Base-by-base conservation (phyloP, 2,888 invertebrate genomes). In the Pheosia tremula region DNA sequence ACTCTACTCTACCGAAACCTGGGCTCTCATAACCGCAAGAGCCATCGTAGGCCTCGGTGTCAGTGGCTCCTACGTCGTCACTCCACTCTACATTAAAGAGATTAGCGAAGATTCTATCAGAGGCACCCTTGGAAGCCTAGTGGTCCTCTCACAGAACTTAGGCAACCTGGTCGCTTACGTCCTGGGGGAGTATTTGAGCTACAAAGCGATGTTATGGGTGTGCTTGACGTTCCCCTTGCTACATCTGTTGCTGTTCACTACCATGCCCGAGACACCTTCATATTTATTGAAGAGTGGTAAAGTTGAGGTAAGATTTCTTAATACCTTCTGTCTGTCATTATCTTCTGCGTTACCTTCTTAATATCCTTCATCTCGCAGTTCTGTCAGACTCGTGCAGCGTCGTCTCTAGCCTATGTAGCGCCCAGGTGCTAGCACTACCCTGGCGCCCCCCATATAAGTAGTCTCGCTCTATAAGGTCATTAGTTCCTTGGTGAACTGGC, bases 181-280 rank as follows among this genome's bases (percentile, higher is more conserved):
- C 0, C 74, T 93, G 69, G 93, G 92, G 0, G 93, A 92, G 57
- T 91, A 92, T 57, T 55, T 93, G 72, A 88, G 89, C 61, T 93
- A 93, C 63, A 81, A 85, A 24, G 84, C 86, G 4, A 86, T 85
- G 52, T 69, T 93, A 39, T 93, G 93, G 93, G 86, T 91, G 11
- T 89, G 90, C 56, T 67, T 93, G 59, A 81, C 87, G 3, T 86
- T 93, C 54, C 93, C 93, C 0, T 63, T 93, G 60, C 61, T 93
- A 10, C 93, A 93, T 76, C 54, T 93, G 60, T 58, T 92, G 47
- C 69, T 90, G 60, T 93, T 93, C 67, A 83, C 81, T 0, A 74
- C 87, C 3, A 91, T 93, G 93, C 93, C 93, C 3, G 93, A 93
- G 56, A 93, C 93, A 0, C 93, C 93, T 0, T 91, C 91, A 8